Evolutionary conservation across 2,113 vertebrate genomes (phyloP), one percentile per base, ranked within the genome.

Genomic region (Tetrao urogallus): DNA sequence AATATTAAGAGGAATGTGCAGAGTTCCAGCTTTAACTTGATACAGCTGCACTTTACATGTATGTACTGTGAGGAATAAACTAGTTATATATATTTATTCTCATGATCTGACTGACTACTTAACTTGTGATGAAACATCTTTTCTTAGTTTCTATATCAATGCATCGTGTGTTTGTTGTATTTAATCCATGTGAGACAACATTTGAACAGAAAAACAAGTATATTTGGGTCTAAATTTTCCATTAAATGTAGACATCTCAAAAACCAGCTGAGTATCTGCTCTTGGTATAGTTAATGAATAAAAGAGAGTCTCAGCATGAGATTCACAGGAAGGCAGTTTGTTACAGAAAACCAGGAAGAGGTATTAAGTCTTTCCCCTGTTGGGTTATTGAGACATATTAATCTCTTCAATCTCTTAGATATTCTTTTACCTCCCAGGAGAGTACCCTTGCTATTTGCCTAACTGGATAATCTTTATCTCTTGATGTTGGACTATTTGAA

Each of bases 211-310:
- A 60, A 65, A 73, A 45, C 5, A 16, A 0, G 4, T 19, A 8
- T 65, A 18, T 65, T 77, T 42, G 54, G 25, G 24, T 32, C 11
- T 28, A 63, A 65, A 72, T 19, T 40, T 0, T 0, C 58, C 64
- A 34, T 48, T 78, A 69, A 30, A 17, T 22, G 4, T 6, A 1
- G 3, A 11, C 42, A 30, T 50, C 64, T 80, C 4, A 0, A 4
- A 75, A 57, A 66, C 25, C 63, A 48, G n/a, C 19, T 40, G 19
- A 16, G 63, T 21, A 14, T 74, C 50, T 66, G 52, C 14, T 12
- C 50, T 36, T 34, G n/a, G 10, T n/a, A 3, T 24, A 56, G 54
- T 40, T 43, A 60, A 45, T 19, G 22, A 57, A 21, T 48, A 34
- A 67, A 86, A 20, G 21, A 43, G 48, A 67, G 22, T 5, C 22